Base-by-base conservation (phyloP, 1,140 invertebrate genomes). In the Wiebesia pumilae region DNA sequence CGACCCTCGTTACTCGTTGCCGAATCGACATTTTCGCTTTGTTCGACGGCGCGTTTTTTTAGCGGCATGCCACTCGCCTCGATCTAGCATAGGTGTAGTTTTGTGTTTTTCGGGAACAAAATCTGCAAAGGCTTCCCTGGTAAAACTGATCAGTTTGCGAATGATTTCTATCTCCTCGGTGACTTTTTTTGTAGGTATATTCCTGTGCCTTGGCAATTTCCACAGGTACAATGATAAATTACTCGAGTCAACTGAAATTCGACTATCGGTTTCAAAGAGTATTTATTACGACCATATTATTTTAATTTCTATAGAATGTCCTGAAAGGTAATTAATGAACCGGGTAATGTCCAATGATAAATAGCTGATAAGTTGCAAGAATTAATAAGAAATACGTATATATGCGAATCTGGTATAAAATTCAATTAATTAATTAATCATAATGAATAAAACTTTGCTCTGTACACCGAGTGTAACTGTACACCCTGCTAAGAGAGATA, bases 11-110 rank as follows among this genome's bases (percentile, higher is more conserved):
- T 83, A 67, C 51, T 83, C 73, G 47, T n/a, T n/a, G 54, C 40
- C 16, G 65, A 84, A 77, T 83, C 58, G 69, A 51, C 51, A 38
- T 38, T 79, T 83, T 86, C 65, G 6, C 4, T 75, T 75, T 83
- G 30, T 75, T 83, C 40, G 21, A 0, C 2, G 1, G 33, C 16
- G n/a, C 21, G n/a, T n/a, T 1, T 47, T 62, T 58, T 30, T 62
- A 27, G 24, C 38, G 30, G 77, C 3, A n/a, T 35, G 7, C 47
- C 40, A 0, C 6, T 19, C 3, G 4, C 30, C 4, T 21, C 1
- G 6, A 35, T 9, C 58, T 35, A 38, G 33, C 10, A 24, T 12
- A 7, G 33, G 0, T 38, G 9, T 43, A 21, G 33, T 38, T 71
- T 71, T 24, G 19, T 71, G 21, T 43, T 75, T 75, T 43, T 75